Conservation (phyloP, 2,797 vertebrate genomes). For the Liasis olivaceus region DNA sequence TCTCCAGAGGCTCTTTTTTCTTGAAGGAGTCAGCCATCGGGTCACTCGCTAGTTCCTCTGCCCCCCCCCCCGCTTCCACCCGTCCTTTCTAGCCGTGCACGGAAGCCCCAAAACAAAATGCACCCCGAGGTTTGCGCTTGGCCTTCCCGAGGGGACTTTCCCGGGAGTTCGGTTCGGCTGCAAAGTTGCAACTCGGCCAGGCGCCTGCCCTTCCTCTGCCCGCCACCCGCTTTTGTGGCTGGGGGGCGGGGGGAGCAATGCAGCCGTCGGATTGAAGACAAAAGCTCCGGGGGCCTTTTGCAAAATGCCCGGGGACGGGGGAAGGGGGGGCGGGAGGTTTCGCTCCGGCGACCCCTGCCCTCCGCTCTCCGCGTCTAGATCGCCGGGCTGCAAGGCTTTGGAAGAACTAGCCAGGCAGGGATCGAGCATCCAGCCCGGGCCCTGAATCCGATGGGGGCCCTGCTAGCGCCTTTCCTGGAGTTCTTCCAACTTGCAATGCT, state of each 20-base stretch:
- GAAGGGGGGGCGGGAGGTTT: background rate
- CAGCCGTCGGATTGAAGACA: background rate
- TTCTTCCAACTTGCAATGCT: background rate
- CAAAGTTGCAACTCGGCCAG: background rate
- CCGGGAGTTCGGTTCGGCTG: background rate
- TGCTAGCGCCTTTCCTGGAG: background rate
- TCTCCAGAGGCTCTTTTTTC: background rate
- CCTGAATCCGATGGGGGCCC: background rate
- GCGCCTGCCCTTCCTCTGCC: background rate
- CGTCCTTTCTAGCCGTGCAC: background rate
- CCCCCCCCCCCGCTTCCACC: no score
- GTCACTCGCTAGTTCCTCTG: background rate
- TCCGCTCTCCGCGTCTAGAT: background rate
- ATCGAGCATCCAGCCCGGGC: constrained; percentile 39
- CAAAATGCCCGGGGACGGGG: background rate
- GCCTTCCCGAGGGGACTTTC: background rate
- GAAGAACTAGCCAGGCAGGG: background rate
- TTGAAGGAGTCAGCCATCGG: background rate
- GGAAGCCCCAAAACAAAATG: background rate
- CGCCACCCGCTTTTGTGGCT: background rate
- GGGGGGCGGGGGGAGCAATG: background rate
- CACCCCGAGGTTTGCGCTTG: background rate
- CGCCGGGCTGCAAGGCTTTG: background rate
- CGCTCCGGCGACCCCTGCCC: background rate
- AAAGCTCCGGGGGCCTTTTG: background rate